Evolutionary conservation across 2,113 vertebrate species (phyloP), one percentile per base, ranked within the genome.

Genomic region (Marcusenius ussheri): DNA sequence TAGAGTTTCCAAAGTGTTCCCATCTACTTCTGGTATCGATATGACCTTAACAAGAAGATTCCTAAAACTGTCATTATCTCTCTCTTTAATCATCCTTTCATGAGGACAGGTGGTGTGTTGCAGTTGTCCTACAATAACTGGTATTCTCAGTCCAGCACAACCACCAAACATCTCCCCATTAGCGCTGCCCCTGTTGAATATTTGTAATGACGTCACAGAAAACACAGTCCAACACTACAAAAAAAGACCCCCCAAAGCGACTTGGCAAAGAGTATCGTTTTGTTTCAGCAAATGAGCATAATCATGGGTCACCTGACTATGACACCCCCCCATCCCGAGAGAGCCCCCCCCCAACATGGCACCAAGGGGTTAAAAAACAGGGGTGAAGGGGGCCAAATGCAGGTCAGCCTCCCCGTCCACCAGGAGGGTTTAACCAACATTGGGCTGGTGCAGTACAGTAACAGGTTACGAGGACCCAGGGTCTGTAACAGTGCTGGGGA

Each of bases 141-240:
- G 21, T 85, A n/a, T n/a, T 85, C 83, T 85, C 83, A 85, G 46
- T 39, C 15, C 70, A 39, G 70, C 35, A 39, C 2, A 74, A 39
- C 31, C 10, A 45, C 9, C 17, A 24, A 35, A 21, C 51, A 39
- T 24, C 53, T 66, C 17, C 35, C 31, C 24, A 4, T 66, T 42
- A 27, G 21, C 21, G 3, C 21, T 10, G 46, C n/a, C 58, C 62
- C 31, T 89, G 62, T 80, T 50, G 49, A 87, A 13, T 7, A 77
- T 19, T 88, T 70, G 45, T 21, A 85, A 89, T 87, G 46, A 46
- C 91, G 89, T 89, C 53, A 91, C 90, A 92, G 95, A 93, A 94
- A 95, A 94, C 93, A 90, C 24, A 91, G 91, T 83, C 47, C 62
- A 45, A n/a, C 49, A 50, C 19, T 51, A n/a, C 89, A 88, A 90